Conservation (phyloP, 2,113 vertebrate genomes). For the Paradoxurus hermaphroditus region DNA sequence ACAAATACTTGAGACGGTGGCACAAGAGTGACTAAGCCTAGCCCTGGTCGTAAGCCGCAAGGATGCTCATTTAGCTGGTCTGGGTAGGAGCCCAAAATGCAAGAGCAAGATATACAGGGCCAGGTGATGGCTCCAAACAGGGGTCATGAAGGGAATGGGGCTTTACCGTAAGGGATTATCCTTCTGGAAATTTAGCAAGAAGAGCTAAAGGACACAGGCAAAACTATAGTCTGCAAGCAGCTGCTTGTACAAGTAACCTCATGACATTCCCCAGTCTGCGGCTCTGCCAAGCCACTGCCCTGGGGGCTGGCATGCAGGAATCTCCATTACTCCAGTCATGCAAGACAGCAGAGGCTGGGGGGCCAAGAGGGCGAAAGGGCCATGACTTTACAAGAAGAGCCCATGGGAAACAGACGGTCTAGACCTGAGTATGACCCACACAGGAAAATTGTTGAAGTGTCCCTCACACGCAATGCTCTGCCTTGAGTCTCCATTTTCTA, state of each 20-base stretch:
- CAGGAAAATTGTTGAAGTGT: background rate
- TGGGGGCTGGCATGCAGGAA: accelerated
- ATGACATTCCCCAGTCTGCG: background rate
- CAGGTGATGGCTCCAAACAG: background rate
- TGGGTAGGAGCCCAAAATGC: background rate
- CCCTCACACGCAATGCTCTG: background rate
- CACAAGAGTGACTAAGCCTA: background rate
- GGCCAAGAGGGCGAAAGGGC: background rate
- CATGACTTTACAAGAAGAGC: background rate
- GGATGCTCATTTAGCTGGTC: background rate
- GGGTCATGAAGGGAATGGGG: background rate
- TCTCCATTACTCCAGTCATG: background rate
- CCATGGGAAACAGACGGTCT: background rate
- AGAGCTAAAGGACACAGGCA: background rate
- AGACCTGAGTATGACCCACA: background rate
- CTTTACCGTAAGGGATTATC: background rate
- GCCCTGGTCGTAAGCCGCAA: background rate
- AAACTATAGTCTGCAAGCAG: background rate
- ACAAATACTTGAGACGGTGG: background rate
- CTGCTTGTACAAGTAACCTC: background rate
- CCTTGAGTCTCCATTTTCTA: background rate
- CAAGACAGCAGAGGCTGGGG: background rate
- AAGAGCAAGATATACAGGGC: background rate
- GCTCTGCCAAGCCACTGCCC: background rate
- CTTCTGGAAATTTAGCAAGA: constrained; percentile 14